Evolutionary conservation across 2,113 vertebrate species (phyloP), one percentile per base, ranked within the genome.

Genomic region (Datnioides undecimradiatus): DNA sequence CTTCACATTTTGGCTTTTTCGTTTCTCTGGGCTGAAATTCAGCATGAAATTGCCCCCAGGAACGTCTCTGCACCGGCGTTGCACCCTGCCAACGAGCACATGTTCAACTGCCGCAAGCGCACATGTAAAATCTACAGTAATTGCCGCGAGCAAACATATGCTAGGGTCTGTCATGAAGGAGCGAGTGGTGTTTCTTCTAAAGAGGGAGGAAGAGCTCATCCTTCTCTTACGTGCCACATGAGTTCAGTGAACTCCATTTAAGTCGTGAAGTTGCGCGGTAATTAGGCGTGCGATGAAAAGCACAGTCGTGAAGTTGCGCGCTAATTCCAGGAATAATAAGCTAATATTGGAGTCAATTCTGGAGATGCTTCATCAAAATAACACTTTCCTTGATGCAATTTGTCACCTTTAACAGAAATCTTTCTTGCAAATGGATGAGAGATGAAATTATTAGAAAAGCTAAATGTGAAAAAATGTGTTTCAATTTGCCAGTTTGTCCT

Each of bases 121-220:
- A 33, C 34, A 54, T 64, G 52, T 60, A 12, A 27, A 73, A 77
- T 51, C 33, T 46, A 43, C 79, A 65, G 79, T 13, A 21, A 80
- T 11, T 41, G 85, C 87, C 72, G 17, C 8, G 17, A 80, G 87
- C 89, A 74, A 82, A 86, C 89, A 82, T 85, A 74, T 80, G 80
- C 52, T 49, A 0, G 21, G 5, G 38, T 65, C 57, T 73, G 41
- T 70, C 46, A 12, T 40, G 25, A 23, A 2, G 40, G 36, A n/a
- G n/a, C n/a, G 29, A 52, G 14, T 38, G n/a, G 7, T 57, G 19
- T 63, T 43, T 60, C 40, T 76, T 59, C n/a, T 0, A n/a, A 58
- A 27, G 25, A 34, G 33, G 1, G 1, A 8, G 6, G 33, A 14
- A 4, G 0, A 25, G 9, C n/a, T 54, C 19, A 41, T 62, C 11